Percentiles rank a stretch among this genome's conserved stretches.
Evolutionary conservation across 2,797 vertebrate genomes (phyloP).

Genomic region (Hydrolagus colliei): DNA sequence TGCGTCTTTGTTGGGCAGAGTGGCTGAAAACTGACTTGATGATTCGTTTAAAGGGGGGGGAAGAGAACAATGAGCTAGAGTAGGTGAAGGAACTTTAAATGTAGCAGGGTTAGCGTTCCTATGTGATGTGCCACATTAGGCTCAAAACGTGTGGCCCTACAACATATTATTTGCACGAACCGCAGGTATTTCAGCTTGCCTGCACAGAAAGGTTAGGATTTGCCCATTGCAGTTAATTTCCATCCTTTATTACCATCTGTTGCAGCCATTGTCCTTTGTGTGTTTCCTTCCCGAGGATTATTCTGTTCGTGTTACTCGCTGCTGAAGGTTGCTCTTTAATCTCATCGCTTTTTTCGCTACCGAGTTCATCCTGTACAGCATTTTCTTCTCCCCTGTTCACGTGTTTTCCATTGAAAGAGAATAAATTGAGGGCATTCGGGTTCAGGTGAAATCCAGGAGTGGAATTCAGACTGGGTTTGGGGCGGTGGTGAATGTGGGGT

Average conservation of each 20-base stretch:
- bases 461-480: neutral
- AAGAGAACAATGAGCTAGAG: neutral
- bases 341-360: neutral
- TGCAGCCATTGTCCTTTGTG: neutral
- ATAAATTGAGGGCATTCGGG: slow-evolving; percentile 23
- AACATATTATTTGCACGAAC: neutral
- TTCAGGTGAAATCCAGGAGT: neutral
- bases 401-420: slow-evolving; percentile 8
- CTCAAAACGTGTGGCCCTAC: neutral
- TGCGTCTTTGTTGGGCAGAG: neutral
- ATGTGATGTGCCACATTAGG: too few species aligned
- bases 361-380: neutral
- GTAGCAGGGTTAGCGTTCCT: neutral
- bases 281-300: neutral
- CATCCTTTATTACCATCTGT: neutral
- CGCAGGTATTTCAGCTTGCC: neutral
- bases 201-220: neutral
- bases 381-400: slow-evolving; percentile 1
- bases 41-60: neutral
- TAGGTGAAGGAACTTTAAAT: slow-evolving; percentile 1
- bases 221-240: neutral
- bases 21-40: neutral
- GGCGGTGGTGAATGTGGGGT: too few species aligned
- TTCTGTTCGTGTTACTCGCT: too few species aligned
- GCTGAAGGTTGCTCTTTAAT: slow-evolving; percentile 23